A percentile compares a stretch with the other conserved stretches of the same genome.
phyloP scores from a whole-genome alignment of 2,113 vertebrate species.

The Helogale parvula region DNA sequence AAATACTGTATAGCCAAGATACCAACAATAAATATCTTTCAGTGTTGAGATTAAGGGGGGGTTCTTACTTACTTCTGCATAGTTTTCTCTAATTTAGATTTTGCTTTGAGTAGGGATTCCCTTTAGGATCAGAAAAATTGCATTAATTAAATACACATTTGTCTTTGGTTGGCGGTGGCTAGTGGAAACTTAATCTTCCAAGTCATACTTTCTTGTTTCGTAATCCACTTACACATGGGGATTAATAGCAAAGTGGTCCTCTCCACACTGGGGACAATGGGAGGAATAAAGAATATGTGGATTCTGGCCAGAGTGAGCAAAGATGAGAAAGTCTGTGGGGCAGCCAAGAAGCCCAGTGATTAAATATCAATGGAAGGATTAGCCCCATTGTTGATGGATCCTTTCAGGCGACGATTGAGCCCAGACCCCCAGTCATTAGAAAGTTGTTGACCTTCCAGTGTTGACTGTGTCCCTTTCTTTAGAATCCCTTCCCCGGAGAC shows the following conservation, averaged over 20 bases:
- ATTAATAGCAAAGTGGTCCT: slow-evolving; percentile 27
- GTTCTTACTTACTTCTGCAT: background rate
- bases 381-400: background rate
- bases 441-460: background rate
- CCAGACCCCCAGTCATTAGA: background rate
- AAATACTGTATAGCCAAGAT: background rate
- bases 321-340: background rate
- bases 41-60: background rate
- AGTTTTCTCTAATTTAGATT: background rate
- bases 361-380: slow-evolving; percentile 42
- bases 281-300: background rate
- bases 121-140: background rate
- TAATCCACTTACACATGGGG: background rate
- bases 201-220: background rate
- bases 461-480: background rate
- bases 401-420: background rate
- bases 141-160: background rate
- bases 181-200: background rate
- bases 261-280: background rate
- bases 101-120: background rate
- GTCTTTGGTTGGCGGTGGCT: background rate
- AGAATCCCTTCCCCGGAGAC: background rate
- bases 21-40: background rate
- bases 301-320: background rate
- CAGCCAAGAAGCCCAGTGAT: background rate